These are phyloP conservation scores for Planococcus citri DNA, from an alignment of 1,140 invertebrate species.

Conservation along the genomic window DNA sequence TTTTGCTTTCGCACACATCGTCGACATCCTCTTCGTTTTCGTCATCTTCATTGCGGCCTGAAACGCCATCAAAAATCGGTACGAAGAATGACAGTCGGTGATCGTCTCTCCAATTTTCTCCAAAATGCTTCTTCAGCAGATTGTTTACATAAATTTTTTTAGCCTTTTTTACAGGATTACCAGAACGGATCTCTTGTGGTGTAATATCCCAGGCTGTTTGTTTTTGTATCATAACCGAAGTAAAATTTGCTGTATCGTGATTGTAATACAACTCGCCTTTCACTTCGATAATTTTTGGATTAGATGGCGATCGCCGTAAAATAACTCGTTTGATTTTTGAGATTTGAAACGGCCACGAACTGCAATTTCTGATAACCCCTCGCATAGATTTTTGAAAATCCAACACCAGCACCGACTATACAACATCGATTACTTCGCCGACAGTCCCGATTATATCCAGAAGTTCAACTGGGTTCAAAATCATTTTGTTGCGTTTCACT, in stretches of 20 bases:
- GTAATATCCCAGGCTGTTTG: neutral
- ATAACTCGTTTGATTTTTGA: neutral
- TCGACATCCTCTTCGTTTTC: neutral
- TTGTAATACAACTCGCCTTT: neutral
- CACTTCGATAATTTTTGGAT: neutral
- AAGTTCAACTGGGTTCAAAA: neutral
- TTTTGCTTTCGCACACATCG: too few species aligned
- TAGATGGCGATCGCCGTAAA: neutral
- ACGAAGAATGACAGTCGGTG: neutral
- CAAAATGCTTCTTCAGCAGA: neutral
- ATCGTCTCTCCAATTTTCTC: neutral
- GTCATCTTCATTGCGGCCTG: neutral
- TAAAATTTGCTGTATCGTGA: neutral
- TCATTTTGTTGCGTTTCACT: constrained; percentile 25
- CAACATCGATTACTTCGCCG: neutral
- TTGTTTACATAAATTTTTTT: neutral
- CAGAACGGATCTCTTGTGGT: neutral
- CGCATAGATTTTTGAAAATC: neutral
- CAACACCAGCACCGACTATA: neutral
- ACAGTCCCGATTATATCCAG: neutral
- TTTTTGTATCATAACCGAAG: neutral
- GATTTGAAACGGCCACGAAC: constrained; percentile 9
- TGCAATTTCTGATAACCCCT: neutral
- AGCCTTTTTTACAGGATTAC: neutral
- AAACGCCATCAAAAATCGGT: neutral